Base-by-base conservation (phyloP, 1,140 invertebrate species). In the Micrasema minimum region DNA sequence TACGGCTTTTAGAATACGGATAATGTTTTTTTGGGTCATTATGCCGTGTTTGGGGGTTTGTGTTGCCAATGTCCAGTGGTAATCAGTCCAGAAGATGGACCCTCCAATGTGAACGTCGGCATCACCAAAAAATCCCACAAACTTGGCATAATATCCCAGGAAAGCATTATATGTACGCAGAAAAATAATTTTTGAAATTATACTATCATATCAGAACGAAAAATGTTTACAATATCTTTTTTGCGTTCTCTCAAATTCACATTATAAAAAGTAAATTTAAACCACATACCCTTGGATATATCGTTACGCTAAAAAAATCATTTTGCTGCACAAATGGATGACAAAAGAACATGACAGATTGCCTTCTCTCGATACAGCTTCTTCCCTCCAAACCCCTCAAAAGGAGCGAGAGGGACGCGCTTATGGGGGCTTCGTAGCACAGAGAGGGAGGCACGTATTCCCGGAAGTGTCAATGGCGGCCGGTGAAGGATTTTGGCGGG, bases 311-410 rank as follows among this genome's bases (percentile, higher is more conserved):
- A 16, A 59, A 59, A 59, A 59, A 59, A 43, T 59, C 55, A 59
- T 59, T 59, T 59, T 59, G 55, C 37, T 38, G 55, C 55, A 59
- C 18, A 59, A 59, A 41, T 35, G 55, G 37, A 59, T 59, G 55
- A 59, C 55, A 59, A 59, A 59, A 22, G 55, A 59, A 59, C 55
- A 59, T 59, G 55, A 59, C 55, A 59, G 55, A 59, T 59, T 59
- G 55, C 55, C 18, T 38, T 59, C 55, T 59, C 55, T 59, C 55
- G 55, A 59, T 59, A 59, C 35, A 38, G 55, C 37, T 41, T 35
- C 38, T 59, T 18, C 55, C 23, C 20, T 53, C n/a, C n/a, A 18
- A n/a, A n/a, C 50, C 50, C 50, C 14, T 31, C 12, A 12, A 22
- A 11, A 14, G 14, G 55, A 9, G 35, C n/a, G 37, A 59, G 14